Conservation (phyloP, 2,113 vertebrate species). For the Nettapus auritus region DNA sequence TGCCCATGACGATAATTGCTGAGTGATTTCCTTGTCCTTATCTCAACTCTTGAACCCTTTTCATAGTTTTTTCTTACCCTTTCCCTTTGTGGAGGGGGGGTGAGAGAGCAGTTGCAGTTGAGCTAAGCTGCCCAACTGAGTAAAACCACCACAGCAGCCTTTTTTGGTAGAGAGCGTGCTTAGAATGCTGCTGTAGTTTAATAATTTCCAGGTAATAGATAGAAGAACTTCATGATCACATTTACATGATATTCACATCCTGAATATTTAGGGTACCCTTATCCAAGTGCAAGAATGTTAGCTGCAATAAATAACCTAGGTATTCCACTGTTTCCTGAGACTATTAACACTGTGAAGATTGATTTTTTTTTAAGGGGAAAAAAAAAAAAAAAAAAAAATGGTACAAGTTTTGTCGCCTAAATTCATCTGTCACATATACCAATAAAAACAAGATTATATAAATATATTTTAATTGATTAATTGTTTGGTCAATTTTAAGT, state of each 20-base stretch:
- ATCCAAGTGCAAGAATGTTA: neutral
- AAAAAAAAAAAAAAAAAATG: neutral
- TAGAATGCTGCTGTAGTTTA: neutral
- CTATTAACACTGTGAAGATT: neutral
- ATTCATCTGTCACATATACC: neutral
- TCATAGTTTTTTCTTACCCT: too few species aligned
- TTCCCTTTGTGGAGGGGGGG: too few species aligned
- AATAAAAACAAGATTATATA: neutral
- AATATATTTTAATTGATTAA: neutral
- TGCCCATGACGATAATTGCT: too few species aligned
- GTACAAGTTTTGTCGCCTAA: neutral
- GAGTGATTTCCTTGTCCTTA: too few species aligned
- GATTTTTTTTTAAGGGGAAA: neutral
- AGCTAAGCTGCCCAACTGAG: too few species aligned
- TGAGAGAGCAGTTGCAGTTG: too few species aligned
- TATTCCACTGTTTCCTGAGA: neutral
- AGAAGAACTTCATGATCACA: neutral
- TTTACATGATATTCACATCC: neutral
- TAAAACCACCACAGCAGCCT: neutral
- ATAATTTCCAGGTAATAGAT: neutral
- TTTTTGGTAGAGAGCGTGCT: neutral
- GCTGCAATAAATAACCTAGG: neutral
- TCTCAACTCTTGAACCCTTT: too few species aligned
- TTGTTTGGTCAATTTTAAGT: neutral
- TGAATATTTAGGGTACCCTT: neutral